These are phyloP conservation scores for Anoplolepis gracilipes DNA, from an alignment of 1,140 invertebrate species.

Conservation along the genomic window DNA sequence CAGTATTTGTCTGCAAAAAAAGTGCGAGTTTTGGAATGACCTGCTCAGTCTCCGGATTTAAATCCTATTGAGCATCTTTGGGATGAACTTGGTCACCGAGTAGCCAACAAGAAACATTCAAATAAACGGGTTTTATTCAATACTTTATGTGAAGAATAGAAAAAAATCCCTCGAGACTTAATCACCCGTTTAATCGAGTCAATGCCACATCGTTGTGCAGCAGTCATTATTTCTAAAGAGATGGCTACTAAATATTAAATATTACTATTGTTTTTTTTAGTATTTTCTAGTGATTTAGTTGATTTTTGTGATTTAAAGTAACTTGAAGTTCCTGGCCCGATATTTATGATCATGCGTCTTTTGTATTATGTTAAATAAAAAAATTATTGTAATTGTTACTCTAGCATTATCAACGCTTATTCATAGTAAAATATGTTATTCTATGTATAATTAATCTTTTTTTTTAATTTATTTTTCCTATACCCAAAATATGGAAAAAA, in stretches of 20 bases:
- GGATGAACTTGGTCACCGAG: neutral
- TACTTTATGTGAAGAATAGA: too few species aligned
- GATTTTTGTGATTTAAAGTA: too few species aligned
- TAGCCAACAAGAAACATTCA: neutral
- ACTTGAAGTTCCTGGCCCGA: too few species aligned
- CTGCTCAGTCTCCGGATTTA: neutral
- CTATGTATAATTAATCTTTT: too few species aligned
- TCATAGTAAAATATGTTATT: too few species aligned
- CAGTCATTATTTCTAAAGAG: neutral
- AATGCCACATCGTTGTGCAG: neutral
- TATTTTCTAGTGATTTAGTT: neutral
- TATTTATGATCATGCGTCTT: neutral
- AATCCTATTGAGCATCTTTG: neutral
- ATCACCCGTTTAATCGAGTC: neutral
- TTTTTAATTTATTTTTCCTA: too few species aligned
- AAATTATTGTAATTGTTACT: neutral
- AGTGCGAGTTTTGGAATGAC: too few species aligned
- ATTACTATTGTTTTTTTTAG: neutral
- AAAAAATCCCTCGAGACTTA: too few species aligned
- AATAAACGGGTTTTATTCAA: too few species aligned
- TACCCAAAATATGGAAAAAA: too few species aligned
- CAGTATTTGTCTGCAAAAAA: too few species aligned
- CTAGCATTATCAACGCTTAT: too few species aligned
- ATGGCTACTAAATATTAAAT: slow-evolving; percentile 1
- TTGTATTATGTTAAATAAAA: neutral